Percentiles rank a stretch among this genome's conserved stretches.
These are phyloP conservation scores for Anser cygnoides DNA, from an alignment of 2,113 vertebrate genomes.

Conservation along the genomic window DNA sequence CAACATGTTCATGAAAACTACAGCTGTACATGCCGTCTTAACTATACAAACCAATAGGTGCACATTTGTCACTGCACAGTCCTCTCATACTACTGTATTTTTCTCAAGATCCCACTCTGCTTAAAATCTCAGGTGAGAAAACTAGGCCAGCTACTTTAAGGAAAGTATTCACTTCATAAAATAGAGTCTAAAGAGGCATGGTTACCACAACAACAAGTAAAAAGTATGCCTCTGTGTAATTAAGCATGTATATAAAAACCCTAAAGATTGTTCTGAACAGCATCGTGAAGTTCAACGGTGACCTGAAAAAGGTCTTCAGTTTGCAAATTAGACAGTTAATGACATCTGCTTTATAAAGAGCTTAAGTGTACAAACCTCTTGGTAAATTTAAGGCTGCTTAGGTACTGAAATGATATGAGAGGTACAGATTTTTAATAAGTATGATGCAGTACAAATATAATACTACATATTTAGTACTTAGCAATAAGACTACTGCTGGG, in stretches of 20 bases:
- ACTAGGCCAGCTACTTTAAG: background rate
- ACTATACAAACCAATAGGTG: background rate
- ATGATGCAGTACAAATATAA: background rate
- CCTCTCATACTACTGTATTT: background rate
- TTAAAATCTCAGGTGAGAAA: background rate
- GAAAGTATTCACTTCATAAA: background rate
- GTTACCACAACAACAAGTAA: background rate
- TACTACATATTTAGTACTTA: too few relatives aligned
- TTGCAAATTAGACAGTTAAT: accelerated
- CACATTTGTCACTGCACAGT: background rate
- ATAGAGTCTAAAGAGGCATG: background rate
- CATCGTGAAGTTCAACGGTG: background rate
- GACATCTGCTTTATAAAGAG: background rate
- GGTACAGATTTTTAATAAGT: background rate
- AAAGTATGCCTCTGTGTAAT: background rate
- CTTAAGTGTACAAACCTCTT: background rate
- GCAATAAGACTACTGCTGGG: background rate
- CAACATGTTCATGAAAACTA: background rate
- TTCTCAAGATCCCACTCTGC: background rate
- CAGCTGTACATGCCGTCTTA: background rate
- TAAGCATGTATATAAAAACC: background rate
- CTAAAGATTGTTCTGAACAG: background rate
- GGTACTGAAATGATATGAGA: background rate
- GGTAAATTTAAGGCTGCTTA: background rate
- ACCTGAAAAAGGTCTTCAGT: background rate